Evolutionary conservation across 2,797 vertebrate species (phyloP).

Genomic region (Distichodus sexfasciatus): DNA sequence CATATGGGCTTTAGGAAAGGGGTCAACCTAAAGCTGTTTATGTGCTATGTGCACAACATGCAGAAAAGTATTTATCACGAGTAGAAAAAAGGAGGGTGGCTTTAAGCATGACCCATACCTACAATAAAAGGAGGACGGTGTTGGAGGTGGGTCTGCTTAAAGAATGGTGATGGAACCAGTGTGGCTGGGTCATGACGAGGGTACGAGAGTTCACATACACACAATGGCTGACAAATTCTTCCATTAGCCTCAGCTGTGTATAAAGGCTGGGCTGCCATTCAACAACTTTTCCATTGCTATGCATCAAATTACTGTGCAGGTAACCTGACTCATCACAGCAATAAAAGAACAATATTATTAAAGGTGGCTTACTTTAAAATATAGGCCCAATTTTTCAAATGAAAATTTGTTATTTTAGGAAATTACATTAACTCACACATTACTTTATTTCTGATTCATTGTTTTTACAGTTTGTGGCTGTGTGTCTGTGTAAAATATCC

Average conservation of each 20-base stretch:
- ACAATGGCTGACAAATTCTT: slow-evolving; percentile 21
- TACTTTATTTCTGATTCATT: too few relatives aligned
- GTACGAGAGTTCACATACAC: slow-evolving; percentile 10
- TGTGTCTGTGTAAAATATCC: too few relatives aligned
- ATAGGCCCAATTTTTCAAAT: too few relatives aligned
- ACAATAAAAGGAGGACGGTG: neutral
- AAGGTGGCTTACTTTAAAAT: neutral
- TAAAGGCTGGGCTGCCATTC: neutral
- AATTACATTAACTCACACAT: too few relatives aligned
- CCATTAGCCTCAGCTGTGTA: slow-evolving; percentile 18
- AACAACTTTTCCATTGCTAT: slow-evolving; percentile 16
- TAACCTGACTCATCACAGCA: neutral
- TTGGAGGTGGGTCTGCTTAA: neutral
- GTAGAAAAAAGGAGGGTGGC: neutral
- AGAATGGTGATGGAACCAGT: neutral
- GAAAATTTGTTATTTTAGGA: too few relatives aligned
- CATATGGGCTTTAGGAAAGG: slow-evolving; percentile 26
- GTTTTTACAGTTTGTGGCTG: too few relatives aligned
- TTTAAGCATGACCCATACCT: slow-evolving; percentile 5
- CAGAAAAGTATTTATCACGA: slow-evolving; percentile 6
- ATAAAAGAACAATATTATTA: neutral
- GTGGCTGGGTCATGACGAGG: slow-evolving; percentile 18
- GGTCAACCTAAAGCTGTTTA: slow-evolving; percentile 43
- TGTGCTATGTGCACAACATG: slow-evolving; percentile 30
- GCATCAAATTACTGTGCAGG: neutral